Conservation (phyloP, 2,113 vertebrate genomes). For the Anolis sagrei region DNA sequence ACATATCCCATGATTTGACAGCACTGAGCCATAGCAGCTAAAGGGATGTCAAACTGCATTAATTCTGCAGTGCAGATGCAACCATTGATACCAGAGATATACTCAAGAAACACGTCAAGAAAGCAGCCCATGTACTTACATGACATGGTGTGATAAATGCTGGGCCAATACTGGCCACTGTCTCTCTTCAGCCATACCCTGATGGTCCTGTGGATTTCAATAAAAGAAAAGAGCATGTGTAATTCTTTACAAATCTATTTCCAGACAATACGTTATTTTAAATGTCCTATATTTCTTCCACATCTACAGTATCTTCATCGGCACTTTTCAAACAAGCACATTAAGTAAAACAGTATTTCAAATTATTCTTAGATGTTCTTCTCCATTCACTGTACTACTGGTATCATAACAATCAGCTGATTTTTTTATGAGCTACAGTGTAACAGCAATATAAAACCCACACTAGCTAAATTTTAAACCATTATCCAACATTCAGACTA, state of each 20-base stretch:
- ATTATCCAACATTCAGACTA: background rate
- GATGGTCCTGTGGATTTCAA: constrained; percentile 82
- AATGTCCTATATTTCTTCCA: too few relatives aligned
- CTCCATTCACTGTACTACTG: background rate
- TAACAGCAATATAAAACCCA: background rate
- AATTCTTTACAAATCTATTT: background rate
- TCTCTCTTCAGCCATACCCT: constrained; percentile 96
- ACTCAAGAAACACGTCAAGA: background rate
- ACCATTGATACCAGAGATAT: background rate
- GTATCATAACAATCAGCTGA: background rate
- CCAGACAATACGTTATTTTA: background rate
- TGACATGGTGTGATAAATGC: constrained; percentile 93
- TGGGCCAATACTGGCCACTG: constrained; percentile 97
- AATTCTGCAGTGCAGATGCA: too few relatives aligned
- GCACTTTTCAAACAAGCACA: background rate
- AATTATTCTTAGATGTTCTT: background rate
- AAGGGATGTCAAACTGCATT: too few relatives aligned
- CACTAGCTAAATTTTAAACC: background rate
- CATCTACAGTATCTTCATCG: background rate
- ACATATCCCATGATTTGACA: too few relatives aligned
- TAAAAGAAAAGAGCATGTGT: background rate
- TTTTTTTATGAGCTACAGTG: background rate
- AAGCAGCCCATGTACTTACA: constrained; percentile 69
- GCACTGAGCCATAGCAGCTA: too few relatives aligned
- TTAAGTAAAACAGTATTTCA: background rate